phyloP scores from a whole-genome alignment of 1,140 invertebrate genomes.

The Phenacoccus solenopsis region DNA sequence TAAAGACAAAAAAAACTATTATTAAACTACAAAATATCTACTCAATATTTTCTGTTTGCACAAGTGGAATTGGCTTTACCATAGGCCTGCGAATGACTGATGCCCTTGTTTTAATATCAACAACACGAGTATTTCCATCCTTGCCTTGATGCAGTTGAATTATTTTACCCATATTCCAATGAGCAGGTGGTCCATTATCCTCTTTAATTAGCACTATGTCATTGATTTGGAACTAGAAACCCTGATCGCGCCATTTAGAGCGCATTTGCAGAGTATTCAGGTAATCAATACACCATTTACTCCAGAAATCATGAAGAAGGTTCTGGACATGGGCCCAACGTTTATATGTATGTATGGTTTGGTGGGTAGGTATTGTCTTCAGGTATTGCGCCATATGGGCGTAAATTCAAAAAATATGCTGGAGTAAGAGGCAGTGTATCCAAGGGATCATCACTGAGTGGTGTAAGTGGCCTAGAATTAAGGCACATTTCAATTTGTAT shows the following conservation, averaged over 20 bases:
- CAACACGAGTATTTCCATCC: not conserved
- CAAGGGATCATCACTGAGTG: slow-evolving; percentile 24
- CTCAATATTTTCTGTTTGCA: too few relatives aligned
- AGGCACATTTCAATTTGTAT: slow-evolving; percentile 28
- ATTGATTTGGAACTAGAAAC: not conserved
- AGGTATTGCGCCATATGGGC: not conserved
- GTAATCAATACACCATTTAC: not conserved
- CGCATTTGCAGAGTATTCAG: not conserved
- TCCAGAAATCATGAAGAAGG: not conserved
- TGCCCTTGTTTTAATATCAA: too few relatives aligned
- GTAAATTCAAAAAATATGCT: not conserved
- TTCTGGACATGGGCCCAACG: not conserved
- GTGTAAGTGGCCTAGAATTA: slow-evolving; percentile 28
- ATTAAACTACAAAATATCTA: too few relatives aligned
- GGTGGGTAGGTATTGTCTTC: not conserved
- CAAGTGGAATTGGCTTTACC: too few relatives aligned
- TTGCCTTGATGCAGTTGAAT: not conserved
- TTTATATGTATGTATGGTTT: not conserved
- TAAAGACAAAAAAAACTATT: too few relatives aligned
- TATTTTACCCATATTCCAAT: not conserved
- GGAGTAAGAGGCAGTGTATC: slow-evolving; percentile 21
- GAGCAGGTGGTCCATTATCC: not conserved
- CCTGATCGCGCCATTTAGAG: not conserved
- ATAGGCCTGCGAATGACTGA: too few relatives aligned
- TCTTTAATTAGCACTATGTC: not conserved